Base-by-base conservation (phyloP, 2,888 invertebrate species). In the Chymomyza fuscimana region DNA sequence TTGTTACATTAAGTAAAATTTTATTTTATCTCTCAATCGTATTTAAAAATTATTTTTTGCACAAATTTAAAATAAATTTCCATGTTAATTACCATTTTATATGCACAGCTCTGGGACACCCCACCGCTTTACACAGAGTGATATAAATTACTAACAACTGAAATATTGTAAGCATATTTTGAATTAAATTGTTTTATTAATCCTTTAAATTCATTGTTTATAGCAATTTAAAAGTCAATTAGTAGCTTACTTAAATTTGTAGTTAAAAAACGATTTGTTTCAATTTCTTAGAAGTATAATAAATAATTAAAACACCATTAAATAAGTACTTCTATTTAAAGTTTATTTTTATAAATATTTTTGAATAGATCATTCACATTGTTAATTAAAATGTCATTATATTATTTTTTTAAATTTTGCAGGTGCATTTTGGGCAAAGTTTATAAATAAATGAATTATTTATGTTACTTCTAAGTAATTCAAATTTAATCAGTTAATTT, bases 181-280 rank as follows among this genome's bases (percentile, higher is more conserved):
- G 5, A 59, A 59, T 32, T 9, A 15, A 59, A 59, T 59, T 36
- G 59, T 32, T 25, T 59, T 59, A 59, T 59, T 59, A 59, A 59
- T 29, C 32, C 29, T 32, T 25, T 22, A 19, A 59, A n/a, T 29
- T 7, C 16, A n/a, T 59, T 56, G 19, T 32, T 16, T 25, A 25
- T 10, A 15, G 12, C 22, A 22, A 29, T 59, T 59, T 59, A 12
- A 46, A 46, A 10, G 12, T 12, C 40, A 46, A 46, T 46, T 46
- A 46, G 40, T 46, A 7, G 40, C 12, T 32, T 46, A 46, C 40
- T 46, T 12, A 12, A 46, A 12, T 46, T 12, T 46, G 12, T 46
- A 46, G 12, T 46, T 12, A 46, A 46, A 12, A 12, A 12, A 46
- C 0, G 3, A 12, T 46, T 46, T 46, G 40, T 46, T 46, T 46